A percentile compares a stretch with the other conserved stretches of the same genome.
phyloP scores from a whole-genome alignment of 2,797 vertebrate genomes.

The Pseudochirops corinnae region DNA sequence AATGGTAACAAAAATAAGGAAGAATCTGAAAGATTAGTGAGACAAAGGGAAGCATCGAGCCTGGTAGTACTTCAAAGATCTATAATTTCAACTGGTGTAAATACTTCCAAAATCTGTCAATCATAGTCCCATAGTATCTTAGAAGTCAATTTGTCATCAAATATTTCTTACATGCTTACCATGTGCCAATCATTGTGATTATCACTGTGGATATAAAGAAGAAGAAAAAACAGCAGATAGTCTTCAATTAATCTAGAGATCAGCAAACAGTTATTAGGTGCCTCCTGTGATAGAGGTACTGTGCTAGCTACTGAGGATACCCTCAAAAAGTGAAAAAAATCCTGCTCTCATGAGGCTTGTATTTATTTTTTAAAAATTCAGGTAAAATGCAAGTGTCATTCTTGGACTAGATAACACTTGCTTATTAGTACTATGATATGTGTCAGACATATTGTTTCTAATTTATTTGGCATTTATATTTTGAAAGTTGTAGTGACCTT shows the following conservation, averaged over 20 bases:
- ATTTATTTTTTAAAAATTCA: not conserved
- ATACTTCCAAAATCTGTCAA: not conserved
- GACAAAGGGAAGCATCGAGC: not conserved
- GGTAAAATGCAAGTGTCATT: not conserved
- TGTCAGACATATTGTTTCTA: not conserved
- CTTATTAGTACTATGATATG: slow-evolving; percentile 2
- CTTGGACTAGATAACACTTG: slow-evolving; percentile 11
- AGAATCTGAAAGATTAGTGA: not conserved
- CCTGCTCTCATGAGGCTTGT: not conserved
- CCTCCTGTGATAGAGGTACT: not conserved
- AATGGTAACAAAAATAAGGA: not conserved
- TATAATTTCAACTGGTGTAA: not conserved
- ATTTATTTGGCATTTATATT: slow-evolving; percentile 10
- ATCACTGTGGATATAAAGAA: not conserved
- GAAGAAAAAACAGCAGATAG: not conserved
- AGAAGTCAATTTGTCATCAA: not conserved
- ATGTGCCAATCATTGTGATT: not conserved
- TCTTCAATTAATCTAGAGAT: slow-evolving; percentile 15
- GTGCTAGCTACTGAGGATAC: not conserved
- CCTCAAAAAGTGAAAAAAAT: not conserved
- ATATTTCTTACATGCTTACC: not conserved
- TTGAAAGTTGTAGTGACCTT: slow-evolving; percentile 31
- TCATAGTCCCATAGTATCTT: not conserved
- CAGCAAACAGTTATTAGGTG: not conserved
- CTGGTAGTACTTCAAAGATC: not conserved